phyloP scores from a whole-genome alignment of 2,797 vertebrate genomes.

The Enteromius unitaeniatus region DNA sequence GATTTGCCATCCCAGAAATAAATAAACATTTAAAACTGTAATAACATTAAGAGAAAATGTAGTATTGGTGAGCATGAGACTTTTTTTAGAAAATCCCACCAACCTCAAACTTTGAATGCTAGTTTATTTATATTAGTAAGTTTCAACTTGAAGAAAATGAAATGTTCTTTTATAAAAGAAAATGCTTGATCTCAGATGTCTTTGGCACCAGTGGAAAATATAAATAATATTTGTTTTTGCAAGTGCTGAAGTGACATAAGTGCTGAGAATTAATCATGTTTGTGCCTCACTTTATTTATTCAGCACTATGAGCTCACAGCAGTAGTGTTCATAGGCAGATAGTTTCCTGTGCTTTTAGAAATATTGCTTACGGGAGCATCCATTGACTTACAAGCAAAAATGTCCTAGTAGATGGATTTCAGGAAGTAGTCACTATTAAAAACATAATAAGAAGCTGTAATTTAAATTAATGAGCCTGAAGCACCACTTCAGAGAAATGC shows the following conservation, averaged over 20 bases:
- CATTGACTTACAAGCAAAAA: not conserved
- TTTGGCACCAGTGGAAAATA: not conserved
- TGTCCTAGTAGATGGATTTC: not conserved
- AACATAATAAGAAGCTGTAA: not conserved
- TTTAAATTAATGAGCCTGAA: not conserved
- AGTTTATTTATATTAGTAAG: not conserved
- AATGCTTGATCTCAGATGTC: not conserved
- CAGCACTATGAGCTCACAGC: not conserved
- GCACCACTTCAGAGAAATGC: constrained; percentile 20
- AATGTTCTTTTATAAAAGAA: not conserved
- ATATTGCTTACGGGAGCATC: not conserved
- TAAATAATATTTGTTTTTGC: not conserved
- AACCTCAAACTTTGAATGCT: not conserved
- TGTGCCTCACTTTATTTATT: not conserved
- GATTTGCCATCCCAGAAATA: not conserved
- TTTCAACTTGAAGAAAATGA: not conserved
- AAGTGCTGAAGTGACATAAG: constrained; percentile 1
- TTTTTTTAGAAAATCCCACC: not conserved
- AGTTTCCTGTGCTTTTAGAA: not conserved
- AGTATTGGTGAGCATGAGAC: not conserved
- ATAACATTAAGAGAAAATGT: not conserved
- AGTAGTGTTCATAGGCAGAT: constrained; percentile 9
- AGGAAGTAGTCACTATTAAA: not conserved
- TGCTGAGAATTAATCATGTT: constrained; percentile 20
- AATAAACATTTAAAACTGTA: not conserved